A percentile compares a stretch with the other conserved stretches of the same genome.
Conservation (phyloP, 1,140 invertebrate genomes). For the Dendrolimus kikuchii region DNA sequence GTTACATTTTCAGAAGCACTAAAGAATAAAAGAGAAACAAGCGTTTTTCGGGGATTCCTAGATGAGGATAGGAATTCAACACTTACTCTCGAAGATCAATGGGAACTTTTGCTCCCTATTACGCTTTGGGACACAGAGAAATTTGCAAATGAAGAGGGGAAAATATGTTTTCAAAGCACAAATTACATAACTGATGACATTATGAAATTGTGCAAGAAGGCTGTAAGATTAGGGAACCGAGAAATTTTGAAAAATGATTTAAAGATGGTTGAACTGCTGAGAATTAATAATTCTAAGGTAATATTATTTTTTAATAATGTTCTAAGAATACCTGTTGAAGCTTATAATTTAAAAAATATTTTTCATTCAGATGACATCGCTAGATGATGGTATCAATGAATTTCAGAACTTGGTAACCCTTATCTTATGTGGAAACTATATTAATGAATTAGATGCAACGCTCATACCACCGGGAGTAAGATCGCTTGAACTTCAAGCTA, state of each 20-base stretch:
- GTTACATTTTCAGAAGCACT: conserved; percentile 40
- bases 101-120: conserved; percentile 48
- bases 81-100: conserved; percentile 43
- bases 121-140: conserved; percentile 55
- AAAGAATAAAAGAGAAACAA: conserved; percentile 45
- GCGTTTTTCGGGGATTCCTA: conserved; percentile 44
- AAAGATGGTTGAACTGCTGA: conserved; percentile 33
- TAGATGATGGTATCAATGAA: conserved; percentile 33
- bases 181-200: conserved; percentile 55
- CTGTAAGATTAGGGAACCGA: conserved; percentile 32
- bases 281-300: conserved; percentile 49
- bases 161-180: conserved; percentile 38
- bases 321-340: too few relatives aligned
- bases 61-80: conserved; percentile 27
- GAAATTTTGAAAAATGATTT: conserved; percentile 36
- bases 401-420: conserved; percentile 41
- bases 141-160: conserved; percentile 46
- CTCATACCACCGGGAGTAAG: conserved; percentile 31
- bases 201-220: conserved; percentile 39
- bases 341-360: background rate
- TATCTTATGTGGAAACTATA: conserved; percentile 48
- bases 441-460: conserved; percentile 28
- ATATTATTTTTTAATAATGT: background rate
- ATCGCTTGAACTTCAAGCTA: conserved; percentile 49
- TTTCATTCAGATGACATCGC: conserved; percentile 47